Evolutionary conservation across 2,113 vertebrate genomes (phyloP).

Genomic region (human): GRCh38 chrX:1400001-1400500

Average conservation of each 20-base stretch:
- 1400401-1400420: background rate
- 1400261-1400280: background rate
- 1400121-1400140: too few species aligned
- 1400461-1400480: background rate
- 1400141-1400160: too few species aligned
- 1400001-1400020: background rate
- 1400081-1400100: background rate
- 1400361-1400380: accelerated
- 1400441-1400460: accelerated
- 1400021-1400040: background rate
- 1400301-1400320: background rate
- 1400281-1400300: background rate
- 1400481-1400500: too few species aligned
- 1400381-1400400: background rate
- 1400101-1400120: too few species aligned
- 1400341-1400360: background rate
- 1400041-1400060: background rate
- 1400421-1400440: background rate
- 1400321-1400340: background rate
- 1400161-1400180: too few species aligned
- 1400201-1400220: too few species aligned
- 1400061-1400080: background rate
- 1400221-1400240: too few species aligned
- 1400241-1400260: background rate
- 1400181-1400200: too few species aligned